Conservation (phyloP, 2,113 vertebrate genomes). For the Leptobrachium leishanense region DNA sequence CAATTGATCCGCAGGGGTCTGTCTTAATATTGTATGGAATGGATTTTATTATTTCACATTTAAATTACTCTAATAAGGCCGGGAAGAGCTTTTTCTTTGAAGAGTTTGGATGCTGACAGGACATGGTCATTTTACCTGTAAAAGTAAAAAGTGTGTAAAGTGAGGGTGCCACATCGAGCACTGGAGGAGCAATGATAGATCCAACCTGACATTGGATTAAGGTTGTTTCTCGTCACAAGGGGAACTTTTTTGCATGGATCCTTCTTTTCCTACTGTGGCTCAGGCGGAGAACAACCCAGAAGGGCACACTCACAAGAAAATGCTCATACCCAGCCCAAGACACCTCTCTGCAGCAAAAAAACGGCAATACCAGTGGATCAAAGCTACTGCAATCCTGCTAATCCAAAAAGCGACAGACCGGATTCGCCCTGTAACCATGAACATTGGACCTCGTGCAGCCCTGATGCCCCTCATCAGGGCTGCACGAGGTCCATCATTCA, state of each 20-base stretch:
- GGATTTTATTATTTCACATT: no score
- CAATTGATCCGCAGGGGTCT: no score
- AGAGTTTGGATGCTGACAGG: no score
- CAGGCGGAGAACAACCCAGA: neutral
- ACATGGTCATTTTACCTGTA: no score
- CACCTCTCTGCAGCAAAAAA: slow-evolving; percentile 19
- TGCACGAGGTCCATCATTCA: slow-evolving; percentile 3
- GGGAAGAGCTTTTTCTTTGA: no score
- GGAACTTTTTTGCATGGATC: neutral
- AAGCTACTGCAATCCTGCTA: slow-evolving; percentile 6
- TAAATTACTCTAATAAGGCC: no score
- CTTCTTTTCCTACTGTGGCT: neutral
- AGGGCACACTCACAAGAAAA: slow-evolving; percentile 1
- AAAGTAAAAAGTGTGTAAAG: no score
- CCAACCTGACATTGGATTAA: neutral
- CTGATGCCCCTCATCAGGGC: slow-evolving; percentile 2
- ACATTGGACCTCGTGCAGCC: slow-evolving; percentile 8
- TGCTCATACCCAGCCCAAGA: slow-evolving; percentile 40
- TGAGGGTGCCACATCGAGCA: no score
- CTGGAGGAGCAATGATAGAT: no score
- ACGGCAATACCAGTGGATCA: slow-evolving; percentile 2
- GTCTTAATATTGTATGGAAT: no score
- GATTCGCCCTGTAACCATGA: slow-evolving; percentile 8
- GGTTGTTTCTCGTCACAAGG: neutral
- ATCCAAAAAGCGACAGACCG: slow-evolving; percentile 42